A percentile compares a stretch with the other conserved stretches of the same genome.
phyloP scores from a whole-genome alignment of 2,888 invertebrate species.

The Frankliniella fusca region DNA sequence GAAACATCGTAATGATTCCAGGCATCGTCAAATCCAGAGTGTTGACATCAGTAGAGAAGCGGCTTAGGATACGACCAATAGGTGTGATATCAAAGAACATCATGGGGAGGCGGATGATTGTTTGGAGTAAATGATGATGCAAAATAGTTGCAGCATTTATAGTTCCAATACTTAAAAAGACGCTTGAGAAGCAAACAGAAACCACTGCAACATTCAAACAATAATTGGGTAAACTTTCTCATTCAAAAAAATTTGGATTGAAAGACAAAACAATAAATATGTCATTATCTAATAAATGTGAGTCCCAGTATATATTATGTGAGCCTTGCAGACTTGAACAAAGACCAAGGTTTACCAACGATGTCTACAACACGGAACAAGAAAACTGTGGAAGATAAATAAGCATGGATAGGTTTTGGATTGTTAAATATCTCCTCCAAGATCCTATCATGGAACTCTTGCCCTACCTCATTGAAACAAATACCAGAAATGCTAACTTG shows the following conservation, averaged over 20 bases:
- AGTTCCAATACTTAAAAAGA: constrained; percentile 20
- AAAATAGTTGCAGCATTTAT: constrained; percentile 13
- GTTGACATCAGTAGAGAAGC: constrained; percentile 72
- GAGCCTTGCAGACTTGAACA: too few relatives aligned
- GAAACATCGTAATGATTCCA: constrained; percentile 67
- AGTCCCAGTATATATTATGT: too few relatives aligned
- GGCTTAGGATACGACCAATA: constrained; percentile 71
- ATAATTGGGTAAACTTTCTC: background rate
- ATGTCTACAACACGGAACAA: too few relatives aligned
- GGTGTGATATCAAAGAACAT: constrained; percentile 79
- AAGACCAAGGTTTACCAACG: too few relatives aligned
- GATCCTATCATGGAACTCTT: too few relatives aligned
- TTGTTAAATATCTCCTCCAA: too few relatives aligned
- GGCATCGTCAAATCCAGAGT: constrained; percentile 67
- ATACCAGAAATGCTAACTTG: too few relatives aligned
- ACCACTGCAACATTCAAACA: constrained; percentile 23
- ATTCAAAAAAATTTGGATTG: too few relatives aligned
- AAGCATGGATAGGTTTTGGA: background rate
- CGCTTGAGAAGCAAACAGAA: constrained; percentile 21
- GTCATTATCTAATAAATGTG: too few relatives aligned
- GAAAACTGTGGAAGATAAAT: background rate
- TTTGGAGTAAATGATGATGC: constrained; percentile 15
- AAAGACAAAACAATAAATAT: too few relatives aligned
- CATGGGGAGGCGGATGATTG: constrained; percentile 57
- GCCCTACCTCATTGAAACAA: too few relatives aligned